Evolutionary conservation across 2,888 invertebrate genomes (phyloP), one percentile per base, ranked within the genome.

Genomic region (Nemoura dubitans): DNA sequence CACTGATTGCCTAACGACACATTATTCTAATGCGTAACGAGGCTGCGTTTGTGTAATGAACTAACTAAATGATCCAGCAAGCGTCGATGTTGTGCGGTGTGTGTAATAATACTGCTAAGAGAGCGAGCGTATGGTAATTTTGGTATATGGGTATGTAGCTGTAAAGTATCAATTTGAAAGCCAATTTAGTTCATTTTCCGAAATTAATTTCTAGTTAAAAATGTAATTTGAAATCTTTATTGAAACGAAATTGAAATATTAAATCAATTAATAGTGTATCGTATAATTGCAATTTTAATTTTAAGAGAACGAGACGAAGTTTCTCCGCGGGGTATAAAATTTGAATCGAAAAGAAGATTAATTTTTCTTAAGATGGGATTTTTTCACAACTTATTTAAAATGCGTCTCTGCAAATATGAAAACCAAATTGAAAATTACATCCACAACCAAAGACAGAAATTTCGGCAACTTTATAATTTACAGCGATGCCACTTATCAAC

Each of bases 201-300:
- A 84, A 28, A 84, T 26, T 30, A 30, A 82, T 42, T 43, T 82
- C 82, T 86, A 27, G 81, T 81, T 86, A 82, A 85, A 86, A 88
- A 88, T 86, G 77, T 82, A 88, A 88, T 88, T 88, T 88, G 27
- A 85, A 87, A 87, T 86, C 88, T 88, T 88, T 88, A 88, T 88
- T 88, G 86, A 88, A 88, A 88, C 87, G 77, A 87, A 88, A 88
- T 88, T 88, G 88, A 82, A 88, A 88, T 82, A 77, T 81, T 88
- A 86, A 88, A 88, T 88, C 84, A 88, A 86, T 88, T 87, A 88
- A 80, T 28, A 78, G 28, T 3, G 78, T 78, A 27, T 21, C 27
- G 78, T 78, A 28, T 78, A 78, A 78, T 78, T 78, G 28, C 78
- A 78, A 78, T 26, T 78, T 78, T 78, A 28, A 27, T 78, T 78